These are phyloP conservation scores for Xanthorhoe spadicearia DNA, from an alignment of 2,888 invertebrate genomes.

Conservation along the genomic window DNA sequence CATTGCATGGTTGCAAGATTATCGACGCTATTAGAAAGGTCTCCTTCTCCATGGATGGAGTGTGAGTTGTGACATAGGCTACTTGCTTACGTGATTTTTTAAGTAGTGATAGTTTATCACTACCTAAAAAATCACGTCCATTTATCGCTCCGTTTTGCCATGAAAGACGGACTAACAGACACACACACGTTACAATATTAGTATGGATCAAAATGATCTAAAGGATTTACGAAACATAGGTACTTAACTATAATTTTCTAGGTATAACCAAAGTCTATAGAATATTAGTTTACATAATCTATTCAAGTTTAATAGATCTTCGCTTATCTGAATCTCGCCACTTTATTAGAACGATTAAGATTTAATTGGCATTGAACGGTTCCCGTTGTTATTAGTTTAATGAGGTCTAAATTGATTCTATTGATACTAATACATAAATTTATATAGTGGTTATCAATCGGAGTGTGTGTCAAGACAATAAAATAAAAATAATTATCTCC, in stretches of 20 bases:
- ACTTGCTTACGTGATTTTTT: too few species aligned
- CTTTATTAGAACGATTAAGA: constrained; percentile 29
- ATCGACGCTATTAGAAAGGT: too few species aligned
- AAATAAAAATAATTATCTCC: too few species aligned
- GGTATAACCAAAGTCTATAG: constrained; percentile 3
- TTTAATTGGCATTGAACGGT: constrained; percentile 48
- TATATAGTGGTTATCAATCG: background rate
- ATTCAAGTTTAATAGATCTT: constrained; percentile 16
- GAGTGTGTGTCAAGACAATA: too few species aligned
- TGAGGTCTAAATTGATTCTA: constrained; percentile 54
- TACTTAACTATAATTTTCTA: background rate
- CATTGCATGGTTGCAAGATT: too few species aligned
- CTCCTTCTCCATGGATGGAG: too few species aligned
- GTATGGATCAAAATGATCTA: background rate
- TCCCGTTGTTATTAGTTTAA: constrained; percentile 53
- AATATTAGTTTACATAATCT: background rate
- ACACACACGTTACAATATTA: too few species aligned
- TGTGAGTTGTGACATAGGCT: too few species aligned
- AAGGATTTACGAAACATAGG: background rate
- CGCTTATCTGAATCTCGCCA: constrained; percentile 14
- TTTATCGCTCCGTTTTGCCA: too few species aligned
- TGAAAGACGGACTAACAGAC: too few species aligned
- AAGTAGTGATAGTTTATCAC: too few species aligned
- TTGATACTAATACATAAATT: constrained; percentile 45
- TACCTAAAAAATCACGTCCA: too few species aligned